Evolutionary conservation across 2,888 invertebrate genomes (phyloP), one percentile per base, ranked within the genome.

Genomic region (Hyppa rectilinea): DNA sequence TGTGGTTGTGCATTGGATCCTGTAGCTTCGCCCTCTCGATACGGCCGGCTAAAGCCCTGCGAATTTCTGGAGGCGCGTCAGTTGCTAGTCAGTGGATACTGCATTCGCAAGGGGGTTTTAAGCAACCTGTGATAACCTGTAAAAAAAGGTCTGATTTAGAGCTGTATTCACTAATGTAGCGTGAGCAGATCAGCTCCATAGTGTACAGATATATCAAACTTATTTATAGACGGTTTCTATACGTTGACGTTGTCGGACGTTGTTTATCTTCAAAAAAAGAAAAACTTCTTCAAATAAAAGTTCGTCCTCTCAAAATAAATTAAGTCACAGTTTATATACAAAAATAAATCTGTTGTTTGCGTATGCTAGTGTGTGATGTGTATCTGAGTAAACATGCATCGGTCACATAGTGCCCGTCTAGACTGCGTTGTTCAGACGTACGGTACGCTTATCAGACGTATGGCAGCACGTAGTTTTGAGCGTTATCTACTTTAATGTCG

Each of bases 401-500:
- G 56, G 49, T 40, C 68, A 64, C 66, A 73, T 43, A 53, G 72
- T 60, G 40, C 62, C 6, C 31, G 82, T 82, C 82, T 82, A 82
- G 82, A 82, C 82, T 38, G 10, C 61, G 62, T 47, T 31, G 17
- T 55, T 49, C 31, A 31, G 26, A 55, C 34, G 31, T 31, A 43
- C 38, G 47, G 2, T 9, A 17, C 43, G 53, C 70, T 69, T 81
- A 81, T 81, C 81, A 60, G 63, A 43, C 53, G 67, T 60, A 63
- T 53, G 69, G 47, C 66, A 52, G 53, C 64, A 12, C 55, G 62
- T 64, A 58, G 23, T 78, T 81, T 29, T 47, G 49, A 62, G 43
- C 56, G 29, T 72, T 61, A 74, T 84, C 74, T 67, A 52, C 60
- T 70, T 47, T 59, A 59, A 65, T 66, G 52, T 53, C 52, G 64